Evolutionary conservation across 2,888 invertebrate genomes (phyloP).

Genomic region (Tortrix viridana): DNA sequence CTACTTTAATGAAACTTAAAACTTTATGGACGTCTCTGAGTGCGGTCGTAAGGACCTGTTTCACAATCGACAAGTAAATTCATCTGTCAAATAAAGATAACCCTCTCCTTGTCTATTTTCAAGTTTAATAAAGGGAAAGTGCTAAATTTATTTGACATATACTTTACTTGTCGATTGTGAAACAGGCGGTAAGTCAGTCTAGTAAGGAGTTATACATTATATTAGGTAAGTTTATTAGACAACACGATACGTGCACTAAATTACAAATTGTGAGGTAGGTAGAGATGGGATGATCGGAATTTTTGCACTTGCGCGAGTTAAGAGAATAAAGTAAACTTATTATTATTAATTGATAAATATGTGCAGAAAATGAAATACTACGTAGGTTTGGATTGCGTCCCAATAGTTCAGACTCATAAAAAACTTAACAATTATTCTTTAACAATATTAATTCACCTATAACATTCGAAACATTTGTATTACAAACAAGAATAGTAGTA

Average conservation of each 20-base stretch:
- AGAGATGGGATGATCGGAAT: conserved; percentile 50
- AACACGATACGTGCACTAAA: conserved; percentile 66
- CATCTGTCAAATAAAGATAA: too few relatives aligned
- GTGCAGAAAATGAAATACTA: neutral
- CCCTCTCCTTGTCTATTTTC: too few relatives aligned
- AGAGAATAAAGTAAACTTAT: conserved; percentile 11
- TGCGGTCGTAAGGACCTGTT: too few relatives aligned
- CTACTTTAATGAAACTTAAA: too few relatives aligned
- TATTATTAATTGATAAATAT: neutral
- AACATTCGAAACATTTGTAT: neutral
- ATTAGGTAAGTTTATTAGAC: conserved; percentile 59
- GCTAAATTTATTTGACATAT: too few relatives aligned
- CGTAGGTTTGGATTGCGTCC: conserved; percentile 9
- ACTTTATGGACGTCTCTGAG: too few relatives aligned
- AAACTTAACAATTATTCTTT: conserved; percentile 14
- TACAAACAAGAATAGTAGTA: neutral
- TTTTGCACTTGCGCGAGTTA: conserved; percentile 13
- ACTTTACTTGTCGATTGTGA: too few relatives aligned
- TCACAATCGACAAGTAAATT: too few relatives aligned
- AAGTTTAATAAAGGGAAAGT: too few relatives aligned
- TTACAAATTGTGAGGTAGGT: conserved; percentile 66
- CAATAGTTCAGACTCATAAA: conserved; percentile 12
- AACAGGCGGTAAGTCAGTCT: conserved; percentile 83
- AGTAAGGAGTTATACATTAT: conserved; percentile 64
- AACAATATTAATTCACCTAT: conserved; percentile 7